Evolutionary conservation across 1,140 invertebrate species (phyloP).

Genomic region (Pantala flavescens): DNA sequence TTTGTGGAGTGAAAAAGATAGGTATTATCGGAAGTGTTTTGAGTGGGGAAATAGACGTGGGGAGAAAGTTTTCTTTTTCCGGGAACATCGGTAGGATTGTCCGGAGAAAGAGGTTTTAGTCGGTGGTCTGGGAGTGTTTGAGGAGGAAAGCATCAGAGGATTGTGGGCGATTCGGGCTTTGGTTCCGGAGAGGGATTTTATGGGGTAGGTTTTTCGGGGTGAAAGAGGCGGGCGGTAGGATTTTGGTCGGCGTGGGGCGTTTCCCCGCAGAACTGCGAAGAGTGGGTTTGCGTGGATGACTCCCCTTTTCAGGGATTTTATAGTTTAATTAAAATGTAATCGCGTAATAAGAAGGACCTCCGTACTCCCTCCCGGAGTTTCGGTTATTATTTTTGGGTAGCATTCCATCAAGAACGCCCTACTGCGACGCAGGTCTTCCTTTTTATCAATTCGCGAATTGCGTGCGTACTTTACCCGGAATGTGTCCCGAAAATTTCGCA

Average conservation of each 20-base stretch:
- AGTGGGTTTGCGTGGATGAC: not conserved
- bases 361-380: not conserved
- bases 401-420: not conserved
- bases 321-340: constrained; percentile 11
- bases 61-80: no score
- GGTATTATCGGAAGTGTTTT: no score
- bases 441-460: not conserved
- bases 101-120: not conserved
- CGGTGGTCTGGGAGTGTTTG: constrained; percentile 2
- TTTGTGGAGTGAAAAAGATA: no score
- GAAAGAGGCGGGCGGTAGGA: not conserved
- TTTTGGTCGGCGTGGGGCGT: not conserved
- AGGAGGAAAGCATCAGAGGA: not conserved
- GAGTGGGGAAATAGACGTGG: no score
- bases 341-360: not conserved
- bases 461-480: not conserved
- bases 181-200: not conserved
- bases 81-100: not conserved
- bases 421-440: not conserved
- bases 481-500: not conserved
- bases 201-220: constrained; percentile 3
- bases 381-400: not conserved
- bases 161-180: no score
- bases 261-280: not conserved
- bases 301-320: not conserved